Base-by-base conservation (phyloP, 2,888 invertebrate species). In the Minunthozetes semirufus region DNA sequence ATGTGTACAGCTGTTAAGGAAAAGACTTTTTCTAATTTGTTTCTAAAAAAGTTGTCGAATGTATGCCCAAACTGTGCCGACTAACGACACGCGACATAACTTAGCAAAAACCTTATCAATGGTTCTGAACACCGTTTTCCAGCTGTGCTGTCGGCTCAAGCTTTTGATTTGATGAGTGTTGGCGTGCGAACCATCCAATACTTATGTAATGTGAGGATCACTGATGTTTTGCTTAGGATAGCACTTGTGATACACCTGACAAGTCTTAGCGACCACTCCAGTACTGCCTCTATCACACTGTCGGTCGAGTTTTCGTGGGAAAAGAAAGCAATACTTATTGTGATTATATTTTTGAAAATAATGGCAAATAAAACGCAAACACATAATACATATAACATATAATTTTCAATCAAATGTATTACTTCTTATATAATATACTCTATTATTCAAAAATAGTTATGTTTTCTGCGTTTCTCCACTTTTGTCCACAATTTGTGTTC, bases 301-400 rank as follows among this genome's bases (percentile, higher is more conserved):
- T 33, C 46, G 33, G 68, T 68, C 38, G 6, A 46, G 42, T 22
- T 68, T 68, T 68, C 68, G 68, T 68, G 68, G 68, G 68, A 68
- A 68, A 68, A 68, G 68, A 68, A 68, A 68, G 68, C 68, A 68
- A 68, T 68, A 68, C 68, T 68, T 68, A 68, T 68, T 68, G 42
- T 68, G 42, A 68, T 42, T 68, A 68, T 42, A 3, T 42, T 33
- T 61, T 68, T 38, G 22, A 68, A 68, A 19, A 8, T 17, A 17
- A 59, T 25, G 29, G 59, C 59, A 59, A 59, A 59, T 33, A 63
- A 63, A 33, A 63, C 33, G 29, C 33, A 68, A 68, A 59, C 59
- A 59, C 19, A 19, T 25, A 33, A 33, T 33, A 5, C 33, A 56
- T 6, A 13, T 56, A 22, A 56, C 19, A 13, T 56, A 22, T 56